A percentile compares a stretch with the other conserved stretches of the same genome.
Evolutionary conservation across 1,140 invertebrate genomes (phyloP).

Genomic region (Solenopsis invicta): DNA sequence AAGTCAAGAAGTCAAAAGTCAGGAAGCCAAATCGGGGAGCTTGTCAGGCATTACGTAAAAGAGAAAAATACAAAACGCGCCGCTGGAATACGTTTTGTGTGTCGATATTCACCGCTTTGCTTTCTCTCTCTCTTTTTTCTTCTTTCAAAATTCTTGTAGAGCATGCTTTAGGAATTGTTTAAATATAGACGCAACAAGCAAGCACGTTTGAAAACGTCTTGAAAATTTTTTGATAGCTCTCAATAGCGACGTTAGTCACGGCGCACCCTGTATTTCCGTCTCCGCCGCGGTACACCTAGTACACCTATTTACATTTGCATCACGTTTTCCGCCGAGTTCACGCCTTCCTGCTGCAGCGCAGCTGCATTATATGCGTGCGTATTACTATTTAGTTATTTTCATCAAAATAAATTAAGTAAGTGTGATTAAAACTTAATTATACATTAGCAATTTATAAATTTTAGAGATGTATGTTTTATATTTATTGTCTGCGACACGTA

Average conservation of each 20-base stretch:
- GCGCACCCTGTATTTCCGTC: constrained; percentile 35
- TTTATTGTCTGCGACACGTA: background rate
- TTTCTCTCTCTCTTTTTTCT: background rate
- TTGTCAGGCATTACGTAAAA: background rate
- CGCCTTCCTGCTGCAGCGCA: background rate
- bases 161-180: background rate
- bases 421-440: background rate
- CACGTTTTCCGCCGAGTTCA: constrained; percentile 48
- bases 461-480: background rate
- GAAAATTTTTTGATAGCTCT: constrained; percentile 29
- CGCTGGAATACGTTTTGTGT: background rate
- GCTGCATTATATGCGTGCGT: background rate
- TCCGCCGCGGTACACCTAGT: background rate
- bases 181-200: background rate
- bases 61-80: background rate
- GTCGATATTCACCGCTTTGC: background rate
- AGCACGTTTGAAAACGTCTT: background rate
- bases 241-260: constrained; percentile 8
- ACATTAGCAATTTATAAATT: background rate
- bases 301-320: constrained; percentile 53
- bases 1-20: background rate
- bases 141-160: background rate
- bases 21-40: background rate
- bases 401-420: background rate
- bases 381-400: constrained; percentile 1